These are phyloP conservation scores for Coregonus sp. DNA, from an alignment of 2,797 vertebrate species.

Conservation along the genomic window DNA sequence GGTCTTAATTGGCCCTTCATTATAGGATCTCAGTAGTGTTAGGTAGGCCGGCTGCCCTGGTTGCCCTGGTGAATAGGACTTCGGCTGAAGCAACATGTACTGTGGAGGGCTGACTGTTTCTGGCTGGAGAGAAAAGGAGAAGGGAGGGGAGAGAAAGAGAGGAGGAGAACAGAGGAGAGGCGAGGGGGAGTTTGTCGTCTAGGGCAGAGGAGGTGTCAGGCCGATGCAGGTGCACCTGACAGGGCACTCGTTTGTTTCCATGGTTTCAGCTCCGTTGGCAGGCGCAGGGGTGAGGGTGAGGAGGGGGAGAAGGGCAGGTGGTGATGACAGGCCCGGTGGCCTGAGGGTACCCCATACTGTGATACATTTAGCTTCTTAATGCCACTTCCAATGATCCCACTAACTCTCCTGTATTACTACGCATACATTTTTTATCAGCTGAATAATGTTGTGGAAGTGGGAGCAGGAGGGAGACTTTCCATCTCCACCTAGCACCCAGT, in stretches of 20 bases:
- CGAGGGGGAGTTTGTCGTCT: neutral
- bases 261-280: slow-evolving; percentile 39
- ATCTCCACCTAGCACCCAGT: neutral
- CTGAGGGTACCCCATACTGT: slow-evolving; percentile 38
- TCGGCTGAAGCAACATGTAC: neutral
- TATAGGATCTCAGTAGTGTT: neutral
- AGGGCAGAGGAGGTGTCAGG: slow-evolving; percentile 23
- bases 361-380: slow-evolving; percentile 59
- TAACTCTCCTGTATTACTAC: slow-evolving; percentile 54
- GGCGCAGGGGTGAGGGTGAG: neutral
- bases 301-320: slow-evolving; percentile 11
- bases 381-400: slow-evolving; percentile 50
- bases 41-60: neutral
- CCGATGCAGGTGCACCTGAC: slow-evolving; percentile 51
- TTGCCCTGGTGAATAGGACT: neutral
- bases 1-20: neutral
- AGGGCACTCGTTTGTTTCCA: slow-evolving; percentile 43
- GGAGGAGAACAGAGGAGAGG: neutral
- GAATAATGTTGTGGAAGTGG: slow-evolving; percentile 44
- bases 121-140: neutral
- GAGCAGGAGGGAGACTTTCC: neutral
- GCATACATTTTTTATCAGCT: slow-evolving; percentile 49
- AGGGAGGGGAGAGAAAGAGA: slow-evolving; percentile 11
- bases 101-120: neutral
- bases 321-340: slow-evolving; percentile 36